phyloP scores from a whole-genome alignment of 2,888 invertebrate species.

The Corbicula japonica region DNA sequence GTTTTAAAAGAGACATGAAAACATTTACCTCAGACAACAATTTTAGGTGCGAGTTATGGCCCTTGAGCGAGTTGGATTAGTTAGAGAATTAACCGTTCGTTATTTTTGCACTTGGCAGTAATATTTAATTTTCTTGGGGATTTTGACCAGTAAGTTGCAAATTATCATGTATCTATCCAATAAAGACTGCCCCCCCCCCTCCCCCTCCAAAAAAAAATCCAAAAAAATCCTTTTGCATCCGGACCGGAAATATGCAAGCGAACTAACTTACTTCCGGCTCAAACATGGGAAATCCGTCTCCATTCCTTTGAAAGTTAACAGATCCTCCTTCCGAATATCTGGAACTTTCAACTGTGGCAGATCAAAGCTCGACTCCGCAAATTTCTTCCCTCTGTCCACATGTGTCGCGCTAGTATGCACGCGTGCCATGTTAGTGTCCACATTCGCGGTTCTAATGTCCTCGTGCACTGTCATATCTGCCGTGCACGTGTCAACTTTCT shows the following conservation, averaged over 20 bases:
- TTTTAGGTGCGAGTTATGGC: too few species aligned
- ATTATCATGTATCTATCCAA: background rate
- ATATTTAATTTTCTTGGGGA: background rate
- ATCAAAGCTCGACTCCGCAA: background rate
- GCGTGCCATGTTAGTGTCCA: too few species aligned
- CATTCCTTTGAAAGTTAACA: conserved; percentile 77
- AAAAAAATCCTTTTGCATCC: background rate
- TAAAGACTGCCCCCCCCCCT: background rate
- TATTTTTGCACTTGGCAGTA: background rate
- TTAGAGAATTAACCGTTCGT: background rate
- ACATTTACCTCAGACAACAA: too few species aligned
- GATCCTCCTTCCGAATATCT: conserved; percentile 35
- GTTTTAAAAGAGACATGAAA: too few species aligned
- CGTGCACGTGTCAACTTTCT: too few species aligned
- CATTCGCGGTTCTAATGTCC: too few species aligned
- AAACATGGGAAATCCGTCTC: conserved; percentile 83
- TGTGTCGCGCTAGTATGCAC: too few species aligned
- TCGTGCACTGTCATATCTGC: too few species aligned
- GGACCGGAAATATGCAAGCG: background rate
- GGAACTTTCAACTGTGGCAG: conserved; percentile 73
- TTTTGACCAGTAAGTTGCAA: background rate
- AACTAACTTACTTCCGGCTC: conserved; percentile 77
- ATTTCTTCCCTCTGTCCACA: too few species aligned
- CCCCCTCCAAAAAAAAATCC: background rate
- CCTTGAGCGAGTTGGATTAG: too few species aligned